Evolutionary conservation across 2,888 invertebrate genomes (phyloP).

Genomic region (Limnephilus rhombicus): DNA sequence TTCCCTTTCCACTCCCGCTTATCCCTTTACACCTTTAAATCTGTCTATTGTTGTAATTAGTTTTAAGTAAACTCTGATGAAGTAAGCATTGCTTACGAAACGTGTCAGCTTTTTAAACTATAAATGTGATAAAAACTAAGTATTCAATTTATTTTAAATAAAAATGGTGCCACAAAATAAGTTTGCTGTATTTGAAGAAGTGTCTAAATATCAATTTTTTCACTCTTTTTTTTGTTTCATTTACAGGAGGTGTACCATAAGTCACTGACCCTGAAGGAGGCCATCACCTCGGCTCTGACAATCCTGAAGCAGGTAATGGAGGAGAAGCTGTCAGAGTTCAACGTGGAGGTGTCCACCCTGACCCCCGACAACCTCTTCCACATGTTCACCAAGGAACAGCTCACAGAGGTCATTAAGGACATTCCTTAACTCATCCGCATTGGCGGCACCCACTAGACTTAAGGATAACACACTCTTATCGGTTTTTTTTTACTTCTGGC

Average conservation of each 20-base stretch:
- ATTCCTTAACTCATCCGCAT: conserved; percentile 77
- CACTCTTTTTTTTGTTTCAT: no score
- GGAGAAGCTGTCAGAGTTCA: conserved; percentile 96
- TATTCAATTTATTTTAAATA: no score
- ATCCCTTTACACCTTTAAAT: no score
- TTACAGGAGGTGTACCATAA: conserved; percentile 83
- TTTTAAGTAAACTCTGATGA: no score
- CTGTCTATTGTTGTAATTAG: no score
- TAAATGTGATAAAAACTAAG: no score
- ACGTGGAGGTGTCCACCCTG: conserved; percentile 98
- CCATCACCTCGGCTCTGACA: conserved; percentile 92
- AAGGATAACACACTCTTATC: conserved; percentile 30
- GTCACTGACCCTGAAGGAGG: conserved; percentile 96
- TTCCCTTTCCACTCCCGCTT: no score
- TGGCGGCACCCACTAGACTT: conserved; percentile 12
- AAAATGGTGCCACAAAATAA: no score
- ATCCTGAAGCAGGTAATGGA: conserved; percentile 99
- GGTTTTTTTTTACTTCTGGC: conserved; percentile 46
- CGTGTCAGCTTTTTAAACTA: no score
- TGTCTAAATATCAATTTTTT: no score
- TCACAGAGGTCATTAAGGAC: conserved; percentile 91
- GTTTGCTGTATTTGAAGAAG: no score
- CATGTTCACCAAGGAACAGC: conserved; percentile 93
- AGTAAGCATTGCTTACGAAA: no score
- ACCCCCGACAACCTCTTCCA: conserved; percentile 90